These are phyloP conservation scores for Drosophila eugracilis DNA, from an alignment of 1,140 invertebrate species.

Conservation along the genomic window DNA sequence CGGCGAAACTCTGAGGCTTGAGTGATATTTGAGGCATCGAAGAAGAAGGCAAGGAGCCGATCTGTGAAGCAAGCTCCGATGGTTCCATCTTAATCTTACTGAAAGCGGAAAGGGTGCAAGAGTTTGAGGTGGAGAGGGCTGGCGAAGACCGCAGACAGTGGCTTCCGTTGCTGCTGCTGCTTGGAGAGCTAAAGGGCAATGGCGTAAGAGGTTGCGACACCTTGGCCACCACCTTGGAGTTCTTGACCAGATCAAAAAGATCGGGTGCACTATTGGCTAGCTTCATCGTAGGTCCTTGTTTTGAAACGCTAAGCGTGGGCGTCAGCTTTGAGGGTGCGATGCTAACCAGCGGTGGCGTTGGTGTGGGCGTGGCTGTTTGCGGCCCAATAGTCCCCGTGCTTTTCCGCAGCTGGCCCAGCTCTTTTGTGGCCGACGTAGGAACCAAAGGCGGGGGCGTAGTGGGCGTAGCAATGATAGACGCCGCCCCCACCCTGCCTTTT, in stretches of 20 bases:
- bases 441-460: constrained; percentile 78
- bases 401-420: constrained; percentile 57
- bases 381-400: constrained; percentile 29
- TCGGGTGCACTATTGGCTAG: constrained; percentile 47
- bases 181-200: constrained; percentile 61
- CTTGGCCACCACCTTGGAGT: constrained; percentile 71
- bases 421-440: constrained; percentile 66
- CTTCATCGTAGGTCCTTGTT: constrained; percentile 38
- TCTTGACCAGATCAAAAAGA: constrained; percentile 82
- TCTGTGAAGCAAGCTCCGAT: constrained; percentile 34
- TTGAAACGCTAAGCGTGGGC: constrained; percentile 64
- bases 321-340: constrained; percentile 68
- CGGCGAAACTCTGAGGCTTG: constrained; percentile 67
- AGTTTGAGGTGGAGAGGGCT: constrained; percentile 60
- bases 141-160: constrained; percentile 54
- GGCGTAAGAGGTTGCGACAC: constrained; percentile 35
- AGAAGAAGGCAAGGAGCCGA: constrained; percentile 12
- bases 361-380: constrained; percentile 1
- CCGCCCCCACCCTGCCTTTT: constrained; percentile 25
- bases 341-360: constrained; percentile 70
- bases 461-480: constrained; percentile 71
- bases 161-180: constrained; percentile 57
- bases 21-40: constrained; percentile 27
- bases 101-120: constrained; percentile 64
- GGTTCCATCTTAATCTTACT: constrained; percentile 71